Evolutionary conservation across 2,113 vertebrate genomes (phyloP), one percentile per base, ranked within the genome.

Genomic region (Zosterops hypoxanthus): DNA sequence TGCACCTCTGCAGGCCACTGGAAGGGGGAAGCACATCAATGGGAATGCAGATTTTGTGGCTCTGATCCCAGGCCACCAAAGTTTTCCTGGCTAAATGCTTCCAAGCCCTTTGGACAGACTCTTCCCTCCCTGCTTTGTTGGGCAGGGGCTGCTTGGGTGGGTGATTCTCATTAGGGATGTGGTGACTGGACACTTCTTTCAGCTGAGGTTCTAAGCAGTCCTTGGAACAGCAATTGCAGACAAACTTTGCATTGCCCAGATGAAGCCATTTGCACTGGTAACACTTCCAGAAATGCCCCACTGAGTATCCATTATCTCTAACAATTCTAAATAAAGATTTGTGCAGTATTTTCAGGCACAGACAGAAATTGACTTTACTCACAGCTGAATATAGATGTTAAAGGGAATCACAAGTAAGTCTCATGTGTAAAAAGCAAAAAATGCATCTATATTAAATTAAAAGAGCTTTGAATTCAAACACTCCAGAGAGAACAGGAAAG

Each of bases 291-390:
- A 88, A 92, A 50, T 31, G 71, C 49, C 82, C 82, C 34, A 63
- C 72, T 59, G 90, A 60, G 71, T 75, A 63, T 70, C 90, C 76
- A 90, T 93, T 80, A 81, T 83, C 88, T 92, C 34, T 31, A 86
- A 66, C 59, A 44, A 46, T 63, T 92, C 60, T 42, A 56, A 66
- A 55, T 70, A 75, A 10, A 22, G 73, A 92, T 52, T 46, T 85
- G 82, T 88, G 68, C 69, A 90, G 33, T 70, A 78, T 82, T 94
- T 63, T 77, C 88, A 88, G 65, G 82, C 60, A 29, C 4, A 61
- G 79, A 24, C 75, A 86, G 60, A 96, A 96, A 88, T 39, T 73
- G 50, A 47, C 82, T 95, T 90, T 66, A 81, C 39, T 90, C 34
- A 66, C 60, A 66, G 95, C 64, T 59, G 52, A 82, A 92, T 61